Conservation (phyloP, 2,888 invertebrate genomes). For the Monoplex corrugatus region DNA sequence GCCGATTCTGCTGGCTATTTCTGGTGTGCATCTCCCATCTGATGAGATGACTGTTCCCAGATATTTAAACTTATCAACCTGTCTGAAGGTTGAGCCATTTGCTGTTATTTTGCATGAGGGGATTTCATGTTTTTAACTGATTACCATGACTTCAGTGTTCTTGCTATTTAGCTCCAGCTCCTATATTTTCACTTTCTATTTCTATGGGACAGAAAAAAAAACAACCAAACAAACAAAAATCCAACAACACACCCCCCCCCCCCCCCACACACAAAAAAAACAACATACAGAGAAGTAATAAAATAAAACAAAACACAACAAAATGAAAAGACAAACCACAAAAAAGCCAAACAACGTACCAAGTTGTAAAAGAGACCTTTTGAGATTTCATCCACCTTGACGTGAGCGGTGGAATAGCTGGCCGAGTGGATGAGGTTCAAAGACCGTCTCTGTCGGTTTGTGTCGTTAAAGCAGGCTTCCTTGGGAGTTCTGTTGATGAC, state of each 20-base stretch:
- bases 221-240: no score
- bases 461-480: neutral
- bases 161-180: no score
- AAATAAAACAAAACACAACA: neutral
- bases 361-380: constrained; percentile 12
- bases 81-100: no score
- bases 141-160: no score
- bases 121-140: no score
- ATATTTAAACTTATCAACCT: no score
- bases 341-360: neutral
- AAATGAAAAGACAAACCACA: neutral
- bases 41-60: no score
- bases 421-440: neutral
- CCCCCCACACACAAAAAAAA: neutral
- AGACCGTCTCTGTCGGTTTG: neutral
- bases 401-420: neutral
- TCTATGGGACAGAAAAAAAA: no score
- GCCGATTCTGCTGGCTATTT: no score
- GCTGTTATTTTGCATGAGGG: no score
- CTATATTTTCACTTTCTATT: no score
- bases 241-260: neutral
- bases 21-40: no score
- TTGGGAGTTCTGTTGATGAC: neutral
- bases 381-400: constrained; percentile 2
- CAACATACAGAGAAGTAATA: neutral